Evolutionary conservation across 2,888 invertebrate species (phyloP), one percentile per base, ranked within the genome.

Genomic region (Frankliniella fusca): DNA sequence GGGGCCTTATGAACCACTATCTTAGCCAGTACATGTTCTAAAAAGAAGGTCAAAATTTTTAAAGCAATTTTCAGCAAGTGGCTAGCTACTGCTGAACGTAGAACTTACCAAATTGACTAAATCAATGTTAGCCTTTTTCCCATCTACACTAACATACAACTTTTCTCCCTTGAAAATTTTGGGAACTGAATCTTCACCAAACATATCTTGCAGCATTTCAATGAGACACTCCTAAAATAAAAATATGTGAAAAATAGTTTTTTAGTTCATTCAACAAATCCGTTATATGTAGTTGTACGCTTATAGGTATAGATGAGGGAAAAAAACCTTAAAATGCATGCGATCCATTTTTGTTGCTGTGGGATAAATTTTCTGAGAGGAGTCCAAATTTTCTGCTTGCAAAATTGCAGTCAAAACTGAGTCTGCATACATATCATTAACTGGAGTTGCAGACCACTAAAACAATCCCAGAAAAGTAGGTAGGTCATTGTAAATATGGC

Each of bases 371-470:
- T 93, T 93, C 1, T 92, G 90, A 49, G 91, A 90, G 0, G 90
- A 90, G 81, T 93, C 93, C 81, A 93, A 89, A 85, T 92, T 88
- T 87, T 95, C 94, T 0, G 96, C 96, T 88, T 95, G 94, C 85
- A 99, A 90, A 70, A 98, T 91, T 80, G 94, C 96, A 0, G 96
- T 95, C 82, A 98, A 90, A 49, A 97, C 94, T 49, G 98, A 95
- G 90, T 99, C 99, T 49, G 99, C 98, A 89, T 94, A 99, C 97
- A 99, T 98, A 89, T 99, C 99, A 87, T 97, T 94, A 80, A 98
- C 94, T 0, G 99, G 98, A 87, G 94, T 95, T 11, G 98, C 97
- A 80, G 93, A 90, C 99, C 99, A 99, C 92, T 94, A 89, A 15
- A 82, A 84, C 80, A 84, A 83, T 48, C 83, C 82, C 48, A 83